phyloP scores from a whole-genome alignment of 2,797 vertebrate genomes.

The Lepilemur septentrionalis region DNA sequence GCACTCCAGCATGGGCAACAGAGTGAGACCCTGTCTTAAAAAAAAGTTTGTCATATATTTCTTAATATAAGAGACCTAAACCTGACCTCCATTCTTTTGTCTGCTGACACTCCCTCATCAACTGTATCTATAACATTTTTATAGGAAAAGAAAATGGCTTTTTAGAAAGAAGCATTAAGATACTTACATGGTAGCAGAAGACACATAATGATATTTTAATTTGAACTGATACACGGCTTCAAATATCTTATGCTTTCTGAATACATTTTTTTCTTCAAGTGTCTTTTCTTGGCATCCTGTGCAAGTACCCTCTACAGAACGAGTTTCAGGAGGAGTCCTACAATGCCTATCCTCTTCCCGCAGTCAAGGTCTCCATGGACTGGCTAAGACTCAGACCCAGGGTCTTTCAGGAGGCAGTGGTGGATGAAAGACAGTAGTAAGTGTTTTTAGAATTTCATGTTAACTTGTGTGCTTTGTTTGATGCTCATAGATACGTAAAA shows the following conservation, averaged over 20 bases:
- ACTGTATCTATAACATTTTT: conserved; percentile 22
- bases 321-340: conserved; percentile 92
- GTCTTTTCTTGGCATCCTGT: conserved; percentile 97
- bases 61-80: background rate
- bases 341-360: conserved; percentile 95
- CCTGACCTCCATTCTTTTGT: background rate
- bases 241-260: conserved; percentile 5
- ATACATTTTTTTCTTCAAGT: conserved; percentile 83
- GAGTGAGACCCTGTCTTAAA: background rate
- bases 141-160: background rate
- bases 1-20: background rate
- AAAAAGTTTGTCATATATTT: background rate
- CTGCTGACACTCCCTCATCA: background rate
- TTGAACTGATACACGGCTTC: conserved; percentile 21
- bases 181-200: background rate
- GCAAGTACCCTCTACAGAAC: conserved; percentile 93
- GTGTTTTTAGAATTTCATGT: conserved; percentile 76
- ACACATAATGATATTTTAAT: background rate
- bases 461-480: background rate
- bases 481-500: background rate
- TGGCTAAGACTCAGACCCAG: conserved; percentile 95
- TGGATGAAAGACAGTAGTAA: conserved; percentile 95
- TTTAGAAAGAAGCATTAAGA: conserved; percentile 28
- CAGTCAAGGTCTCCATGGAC: conserved; percentile 97
- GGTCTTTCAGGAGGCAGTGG: conserved; percentile 92